These are phyloP conservation scores for Phengaris arion DNA, from an alignment of 2,888 invertebrate genomes.

Conservation along the genomic window DNA sequence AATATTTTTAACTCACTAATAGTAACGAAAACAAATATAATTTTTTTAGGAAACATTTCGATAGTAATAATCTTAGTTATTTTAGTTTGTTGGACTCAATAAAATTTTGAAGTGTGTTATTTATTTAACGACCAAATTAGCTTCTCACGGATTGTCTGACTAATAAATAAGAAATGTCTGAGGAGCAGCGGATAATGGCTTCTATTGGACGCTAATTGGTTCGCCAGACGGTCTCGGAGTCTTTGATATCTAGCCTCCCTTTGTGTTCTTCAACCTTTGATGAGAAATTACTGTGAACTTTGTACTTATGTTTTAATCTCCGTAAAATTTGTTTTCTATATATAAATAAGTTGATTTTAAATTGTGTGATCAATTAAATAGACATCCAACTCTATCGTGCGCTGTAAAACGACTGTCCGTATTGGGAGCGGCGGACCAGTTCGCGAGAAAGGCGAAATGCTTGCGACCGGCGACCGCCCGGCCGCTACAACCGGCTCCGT, in stretches of 20 bases:
- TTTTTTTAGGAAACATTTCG: no score
- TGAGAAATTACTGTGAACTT: slow-evolving; percentile 9
- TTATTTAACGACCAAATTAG: slow-evolving; percentile 52
- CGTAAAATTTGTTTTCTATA: neutral
- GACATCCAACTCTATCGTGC: slow-evolving; percentile 30
- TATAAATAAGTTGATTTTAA: neutral
- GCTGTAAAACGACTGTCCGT: slow-evolving; percentile 41
- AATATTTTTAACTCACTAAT: no score
- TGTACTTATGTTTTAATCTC: neutral
- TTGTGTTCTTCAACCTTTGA: slow-evolving; percentile 33
- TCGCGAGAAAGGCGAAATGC: slow-evolving; percentile 75
- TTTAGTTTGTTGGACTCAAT: neutral
- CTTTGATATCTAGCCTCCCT: slow-evolving; percentile 46
- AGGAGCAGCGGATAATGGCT: slow-evolving; percentile 61
- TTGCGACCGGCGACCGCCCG: slow-evolving; percentile 65
- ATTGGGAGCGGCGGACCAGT: slow-evolving; percentile 68
- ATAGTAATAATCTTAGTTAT: no score
- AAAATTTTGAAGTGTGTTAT: neutral
- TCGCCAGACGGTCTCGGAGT: slow-evolving; percentile 58
- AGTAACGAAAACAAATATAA: no score
- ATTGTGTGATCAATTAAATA: neutral
- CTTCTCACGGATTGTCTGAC: slow-evolving; percentile 49
- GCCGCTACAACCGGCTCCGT: slow-evolving; percentile 74
- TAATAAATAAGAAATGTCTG: slow-evolving; percentile 57
- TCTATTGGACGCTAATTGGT: slow-evolving; percentile 67